A percentile compares a stretch with the other conserved stretches of the same genome.
These are phyloP conservation scores for Aspidoscelis tigris DNA, from an alignment of 2,113 vertebrate genomes.

Conservation along the genomic window DNA sequence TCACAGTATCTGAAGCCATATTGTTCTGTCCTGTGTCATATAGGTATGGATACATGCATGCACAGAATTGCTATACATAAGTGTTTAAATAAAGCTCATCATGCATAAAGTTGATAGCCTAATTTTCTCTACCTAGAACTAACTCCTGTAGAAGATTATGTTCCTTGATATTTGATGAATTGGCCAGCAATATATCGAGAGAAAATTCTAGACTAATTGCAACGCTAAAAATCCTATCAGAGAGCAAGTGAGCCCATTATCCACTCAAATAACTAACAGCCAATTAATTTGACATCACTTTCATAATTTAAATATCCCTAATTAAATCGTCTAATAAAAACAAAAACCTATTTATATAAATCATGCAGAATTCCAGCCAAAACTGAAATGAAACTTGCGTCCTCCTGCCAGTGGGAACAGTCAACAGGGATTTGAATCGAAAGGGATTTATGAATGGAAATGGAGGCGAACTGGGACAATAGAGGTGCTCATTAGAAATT, in stretches of 20 bases:
- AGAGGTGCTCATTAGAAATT: not conserved
- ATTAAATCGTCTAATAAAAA: slow-evolving; percentile 16
- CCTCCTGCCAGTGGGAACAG: not conserved
- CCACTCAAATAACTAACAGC: slow-evolving; percentile 23
- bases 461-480: not conserved
- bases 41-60: no score
- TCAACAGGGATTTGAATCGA: not conserved
- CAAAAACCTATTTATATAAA: slow-evolving; percentile 16
- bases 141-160: not conserved
- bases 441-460: not conserved
- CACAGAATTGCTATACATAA: not conserved
- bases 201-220: slow-evolving; percentile 17
- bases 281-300: slow-evolving; percentile 28
- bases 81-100: not conserved
- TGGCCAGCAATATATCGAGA: not conserved
- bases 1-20: no score
- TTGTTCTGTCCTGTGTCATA: no score
- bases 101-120: not conserved
- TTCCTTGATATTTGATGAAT: not conserved
- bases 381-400: not conserved
- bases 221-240: slow-evolving; percentile 5
- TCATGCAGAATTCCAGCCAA: slow-evolving; percentile 29
- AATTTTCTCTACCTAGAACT: not conserved
- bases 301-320: slow-evolving; percentile 25
- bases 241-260: slow-evolving; percentile 18